These are phyloP conservation scores for Phyto melanocephala DNA, from an alignment of 2,888 invertebrate species.

Conservation along the genomic window DNA sequence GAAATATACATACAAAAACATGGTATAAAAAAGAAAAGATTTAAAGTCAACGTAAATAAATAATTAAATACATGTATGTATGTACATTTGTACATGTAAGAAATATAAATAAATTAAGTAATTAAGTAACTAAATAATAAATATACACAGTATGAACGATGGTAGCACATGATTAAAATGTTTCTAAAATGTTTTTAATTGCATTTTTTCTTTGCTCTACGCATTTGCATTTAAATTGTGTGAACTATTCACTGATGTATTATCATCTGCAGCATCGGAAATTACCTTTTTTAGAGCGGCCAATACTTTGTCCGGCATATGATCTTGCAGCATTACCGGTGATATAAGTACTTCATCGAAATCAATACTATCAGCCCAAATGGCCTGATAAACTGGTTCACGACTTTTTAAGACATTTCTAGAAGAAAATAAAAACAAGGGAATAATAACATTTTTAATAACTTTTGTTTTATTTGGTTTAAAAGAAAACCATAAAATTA, in stretches of 20 bases:
- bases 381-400: constrained; percentile 91
- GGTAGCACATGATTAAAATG: background rate
- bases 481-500: background rate
- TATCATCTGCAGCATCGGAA: constrained; percentile 71
- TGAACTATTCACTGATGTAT: constrained; percentile 71
- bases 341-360: constrained; percentile 93
- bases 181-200: background rate
- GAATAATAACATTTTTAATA: background rate
- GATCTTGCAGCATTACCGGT: constrained; percentile 93
- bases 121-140: background rate
- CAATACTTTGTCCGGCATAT: constrained; percentile 92
- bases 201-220: background rate
- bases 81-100: background rate
- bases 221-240: constrained; percentile 38
- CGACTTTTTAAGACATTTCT: constrained; percentile 85
- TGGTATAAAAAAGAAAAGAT: constrained; percentile 36
- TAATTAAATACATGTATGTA: constrained; percentile 24
- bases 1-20: constrained; percentile 34
- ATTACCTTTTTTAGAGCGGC: constrained; percentile 91
- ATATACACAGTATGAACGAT: background rate
- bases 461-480: background rate
- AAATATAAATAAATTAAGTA: background rate
- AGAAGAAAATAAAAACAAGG: constrained; percentile 66
- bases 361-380: constrained; percentile 91
- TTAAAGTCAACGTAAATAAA: background rate